Evolutionary conservation across 2,888 invertebrate species (phyloP), one percentile per base, ranked within the genome.

Genomic region (Tholera decimalis): DNA sequence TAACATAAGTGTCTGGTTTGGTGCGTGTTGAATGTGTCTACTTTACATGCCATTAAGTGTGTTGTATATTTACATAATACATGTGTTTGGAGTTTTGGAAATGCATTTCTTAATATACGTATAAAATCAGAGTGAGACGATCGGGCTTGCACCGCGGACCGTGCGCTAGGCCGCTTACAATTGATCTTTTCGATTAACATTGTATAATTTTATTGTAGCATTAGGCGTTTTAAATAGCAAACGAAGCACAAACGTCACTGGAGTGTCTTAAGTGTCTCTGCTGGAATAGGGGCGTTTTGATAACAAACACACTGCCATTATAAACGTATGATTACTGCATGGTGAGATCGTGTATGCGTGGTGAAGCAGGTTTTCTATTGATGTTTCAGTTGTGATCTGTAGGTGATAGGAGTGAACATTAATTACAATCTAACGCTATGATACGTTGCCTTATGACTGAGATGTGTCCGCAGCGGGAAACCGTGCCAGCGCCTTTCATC

Each of bases 61-160:
- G 90, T 88, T 91, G 89, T 85, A 87, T 88, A 87, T 92, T 90
- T 90, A 90, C 91, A 89, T 89, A 79, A 85, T 89, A 85, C 83
- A 93, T 92, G 88, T 93, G 93, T 83, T 86, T 92, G 93, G 83
- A 87, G 86, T 92, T 92, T 92, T 93, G 90, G 90, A 89, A 92
- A 90, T 91, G 92, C 92, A 94, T 93, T 94, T 95, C 92, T 93
- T 93, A 92, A 91, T 91, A 92, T 93, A 94, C 90, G 90, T 93
- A 91, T 89, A 85, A 88, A 83, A 88, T 85, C 85, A 85, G 86
- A 85, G 90, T 84, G 88, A 86, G 82, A 89, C 91, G 92, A 92
- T 91, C 88, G 86, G 80, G 92, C 92, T 91, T 88, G 93, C 94
- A 93, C 95, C 94, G 91, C 92, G 94, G 94, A 86, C 89, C 92